Base-by-base conservation (phyloP, 2,113 vertebrate genomes). In the Microtus montanus region DNA sequence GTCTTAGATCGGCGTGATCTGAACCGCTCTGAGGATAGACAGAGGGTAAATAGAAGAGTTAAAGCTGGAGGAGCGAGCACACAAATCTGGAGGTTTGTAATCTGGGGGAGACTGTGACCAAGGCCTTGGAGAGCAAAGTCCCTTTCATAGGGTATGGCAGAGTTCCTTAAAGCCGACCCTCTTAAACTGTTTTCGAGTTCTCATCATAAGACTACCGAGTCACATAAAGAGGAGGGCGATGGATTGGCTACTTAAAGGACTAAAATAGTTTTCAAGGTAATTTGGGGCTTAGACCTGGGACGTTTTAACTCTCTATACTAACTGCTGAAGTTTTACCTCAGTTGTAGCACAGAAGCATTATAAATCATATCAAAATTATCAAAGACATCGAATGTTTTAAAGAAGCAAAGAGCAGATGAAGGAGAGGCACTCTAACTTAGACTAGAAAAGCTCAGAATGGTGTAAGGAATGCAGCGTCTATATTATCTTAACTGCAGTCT, bases 41-140 rank as follows among this genome's bases (percentile, higher is more conserved):
- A 4, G 24, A 15, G 12, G 15, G 38, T 22, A 30, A 41, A 7
- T 61, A 26, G 33, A 82, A 82, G 58, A 28, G 58, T 63, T 28
- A 38, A 0, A 0, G n/a, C 58, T 10, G 14, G 38, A 47, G 38
- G 61, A n/a, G 24, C 24, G 2, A 61, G 26, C 9, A 12, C 54
- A 26, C 0, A 3, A 26, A 15, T 7, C 5, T 54, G 14, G 79
- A 82, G 54, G 35, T 61, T 82, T 61, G 28, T 63, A 63, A 41
- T 28, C 15, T 64, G 28, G n/a, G 63, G 82, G 63, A 33, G 15
- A 28, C 58, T 6, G 9, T 20, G 20, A 9, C 26, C 22, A 82
- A 38, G 20, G 4, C 24, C 19, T 33, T 3, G 2, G 38, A 64
- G 38, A 7, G 41, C 38, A 47, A 85, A 63, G 38, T 66, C 41